Evolutionary conservation across 2,888 invertebrate genomes (phyloP), one percentile per base, ranked within the genome.

Genomic region (Melipona bicolor): DNA sequence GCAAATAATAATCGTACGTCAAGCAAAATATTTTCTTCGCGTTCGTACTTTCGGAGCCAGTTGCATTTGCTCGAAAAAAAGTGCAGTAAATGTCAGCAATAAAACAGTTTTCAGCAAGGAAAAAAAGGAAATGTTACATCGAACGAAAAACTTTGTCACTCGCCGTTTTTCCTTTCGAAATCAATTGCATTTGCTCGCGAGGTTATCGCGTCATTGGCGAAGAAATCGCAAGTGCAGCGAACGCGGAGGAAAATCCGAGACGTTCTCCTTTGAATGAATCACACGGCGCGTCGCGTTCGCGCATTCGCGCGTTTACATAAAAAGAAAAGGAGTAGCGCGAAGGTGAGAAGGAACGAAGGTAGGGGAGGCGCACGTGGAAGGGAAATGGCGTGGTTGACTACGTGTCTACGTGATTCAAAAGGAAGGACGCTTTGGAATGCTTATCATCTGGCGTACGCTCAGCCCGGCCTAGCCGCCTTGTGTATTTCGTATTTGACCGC

Each of bases 391-490:
- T 74, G 86, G 79, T 62, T 43, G 52, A 52, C 70, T 81, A 88
- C 86, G 86, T 88, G 89, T 77, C 83, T 89, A 87, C 86, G 77
- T 81, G 84, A 86, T 81, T 89, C 77, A 65, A 77, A 78, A 43
- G 72, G 79, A 89, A 43, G 72, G 79, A 89, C 84, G 81, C 86
- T 74, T 74, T 64, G 89, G 89, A 89, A 89, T 89, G 88, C 65
- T 77, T 83, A 81, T 89, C 80, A 78, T 87, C 62, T 74, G 65
- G 54, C 56, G 50, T 52, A 73, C 72, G n/a, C 74, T 54, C 19
- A 13, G 50, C n/a, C 77, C 56, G 70, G 62, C 65, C 71, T n/a
- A n/a, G 73, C 52, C 79, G 61, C 79, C 77, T 43, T 9, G 43
- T 84, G 77, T 78, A 27, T 62, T 79, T 83, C 62, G 81, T 72